A percentile compares a stretch with the other conserved stretches of the same genome.
phyloP scores from a whole-genome alignment of 2,797 vertebrate species.

The Notamacropus eugenii region DNA sequence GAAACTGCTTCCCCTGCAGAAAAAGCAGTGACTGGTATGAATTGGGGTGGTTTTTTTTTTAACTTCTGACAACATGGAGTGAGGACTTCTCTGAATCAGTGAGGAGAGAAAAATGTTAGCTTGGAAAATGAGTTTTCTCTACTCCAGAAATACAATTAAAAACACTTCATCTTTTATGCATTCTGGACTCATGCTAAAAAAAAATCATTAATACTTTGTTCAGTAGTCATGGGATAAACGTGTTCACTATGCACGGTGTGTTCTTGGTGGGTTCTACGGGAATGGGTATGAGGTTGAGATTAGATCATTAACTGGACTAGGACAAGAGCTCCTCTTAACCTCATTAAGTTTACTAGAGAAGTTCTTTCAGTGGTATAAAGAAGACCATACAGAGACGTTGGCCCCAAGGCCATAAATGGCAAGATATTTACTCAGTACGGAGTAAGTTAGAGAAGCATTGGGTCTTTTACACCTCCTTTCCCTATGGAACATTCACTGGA shows the following conservation, averaged over 20 bases:
- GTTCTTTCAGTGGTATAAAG: background rate
- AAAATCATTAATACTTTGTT: no score
- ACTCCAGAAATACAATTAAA: conserved; percentile 13
- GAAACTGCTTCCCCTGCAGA: conserved; percentile 80
- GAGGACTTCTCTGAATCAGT: conserved; percentile 13
- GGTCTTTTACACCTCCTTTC: background rate
- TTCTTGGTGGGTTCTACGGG: background rate
- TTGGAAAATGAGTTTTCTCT: conserved; percentile 46
- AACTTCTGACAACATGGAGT: conserved; percentile 55
- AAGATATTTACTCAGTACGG: background rate
- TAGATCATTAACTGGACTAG: background rate
- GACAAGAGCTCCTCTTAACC: background rate
- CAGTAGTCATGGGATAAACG: no score
- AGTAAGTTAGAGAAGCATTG: background rate
- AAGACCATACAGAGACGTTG: background rate
- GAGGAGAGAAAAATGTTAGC: conserved; percentile 7
- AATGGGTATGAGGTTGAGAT: background rate
- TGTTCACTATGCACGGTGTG: background rate
- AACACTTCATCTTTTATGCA: conserved; percentile 1
- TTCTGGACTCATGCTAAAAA: background rate
- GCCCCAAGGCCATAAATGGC: background rate
- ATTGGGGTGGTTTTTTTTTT: conserved; percentile 62
- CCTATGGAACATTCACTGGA: background rate
- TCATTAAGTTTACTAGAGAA: background rate
- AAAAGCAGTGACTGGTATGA: conserved; percentile 74